A percentile compares a stretch with the other conserved stretches of the same genome.
Conservation (phyloP, 2,113 vertebrate genomes). For the Actinemys pallida region DNA sequence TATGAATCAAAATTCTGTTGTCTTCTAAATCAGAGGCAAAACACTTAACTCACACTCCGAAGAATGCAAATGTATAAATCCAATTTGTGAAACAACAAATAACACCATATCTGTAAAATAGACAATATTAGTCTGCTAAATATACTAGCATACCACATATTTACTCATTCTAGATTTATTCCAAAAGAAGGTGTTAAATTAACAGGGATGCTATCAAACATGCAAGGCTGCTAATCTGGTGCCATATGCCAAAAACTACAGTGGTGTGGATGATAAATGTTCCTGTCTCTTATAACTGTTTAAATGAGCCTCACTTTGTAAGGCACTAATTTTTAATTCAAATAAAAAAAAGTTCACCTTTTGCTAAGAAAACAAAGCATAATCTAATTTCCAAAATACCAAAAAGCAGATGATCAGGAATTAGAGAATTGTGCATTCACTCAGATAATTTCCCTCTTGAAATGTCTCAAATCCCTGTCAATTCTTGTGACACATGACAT, state of each 20-base stretch:
- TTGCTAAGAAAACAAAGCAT: conserved; percentile 55
- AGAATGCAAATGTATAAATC: neutral
- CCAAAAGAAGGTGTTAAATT: neutral
- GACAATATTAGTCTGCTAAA: neutral
- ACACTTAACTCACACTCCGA: neutral
- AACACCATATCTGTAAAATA: neutral
- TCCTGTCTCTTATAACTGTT: conserved; percentile 48
- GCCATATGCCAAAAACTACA: conserved; percentile 43
- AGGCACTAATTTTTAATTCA: conserved; percentile 51
- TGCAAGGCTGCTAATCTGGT: neutral
- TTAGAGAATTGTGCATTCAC: conserved; percentile 18
- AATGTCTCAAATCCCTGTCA: neutral
- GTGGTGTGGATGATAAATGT: conserved; percentile 9
- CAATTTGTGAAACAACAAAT: neutral
- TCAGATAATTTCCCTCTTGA: conserved; percentile 50
- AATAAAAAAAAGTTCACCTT: conserved; percentile 32
- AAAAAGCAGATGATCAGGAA: conserved; percentile 26
- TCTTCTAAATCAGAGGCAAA: conserved; percentile 1
- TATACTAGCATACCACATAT: neutral
- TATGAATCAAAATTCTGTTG: neutral
- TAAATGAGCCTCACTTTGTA: conserved; percentile 9
- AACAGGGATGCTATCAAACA: neutral
- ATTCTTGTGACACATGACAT: conserved; percentile 26
- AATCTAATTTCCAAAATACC: conserved; percentile 61
- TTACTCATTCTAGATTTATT: conserved; percentile 1